Conservation (phyloP, 2,888 invertebrate species). For the Chymomyza caudatula region DNA sequence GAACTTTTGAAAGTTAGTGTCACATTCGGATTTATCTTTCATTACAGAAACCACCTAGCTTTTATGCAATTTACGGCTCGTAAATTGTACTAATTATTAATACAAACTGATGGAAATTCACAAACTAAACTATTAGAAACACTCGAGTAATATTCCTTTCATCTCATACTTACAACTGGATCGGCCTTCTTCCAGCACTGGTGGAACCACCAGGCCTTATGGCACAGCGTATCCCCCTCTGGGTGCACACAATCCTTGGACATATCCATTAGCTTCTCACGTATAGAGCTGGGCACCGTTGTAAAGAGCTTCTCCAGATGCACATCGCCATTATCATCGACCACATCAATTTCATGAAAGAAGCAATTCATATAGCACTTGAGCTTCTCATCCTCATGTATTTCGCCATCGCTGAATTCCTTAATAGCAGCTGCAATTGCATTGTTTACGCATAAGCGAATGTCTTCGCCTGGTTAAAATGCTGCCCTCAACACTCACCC, state of each 20-base stretch:
- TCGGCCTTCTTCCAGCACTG: constrained; percentile 78
- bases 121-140: too few relatives aligned
- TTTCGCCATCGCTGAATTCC: constrained; percentile 77
- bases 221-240: constrained; percentile 74
- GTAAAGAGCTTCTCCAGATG: constrained; percentile 74
- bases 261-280: constrained; percentile 70
- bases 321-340: constrained; percentile 77
- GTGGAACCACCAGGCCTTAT: constrained; percentile 77
- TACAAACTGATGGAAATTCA: too few relatives aligned
- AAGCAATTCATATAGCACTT: constrained; percentile 78
- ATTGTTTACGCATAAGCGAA: constrained; percentile 6
- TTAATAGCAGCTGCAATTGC: constrained; percentile 58
- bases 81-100: too few relatives aligned
- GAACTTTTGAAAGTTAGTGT: too few relatives aligned
- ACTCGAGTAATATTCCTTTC: not conserved
- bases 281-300: constrained; percentile 66
- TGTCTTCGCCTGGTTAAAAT: not conserved
- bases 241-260: constrained; percentile 74
- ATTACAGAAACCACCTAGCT: too few relatives aligned
- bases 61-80: too few relatives aligned
- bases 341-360: constrained; percentile 76
- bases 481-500: constrained; percentile 47
- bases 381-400: constrained; percentile 76
- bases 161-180: constrained; percentile 63
- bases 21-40: too few relatives aligned